Conservation (phyloP, 2,113 vertebrate species). For the Solea senegalensis region DNA sequence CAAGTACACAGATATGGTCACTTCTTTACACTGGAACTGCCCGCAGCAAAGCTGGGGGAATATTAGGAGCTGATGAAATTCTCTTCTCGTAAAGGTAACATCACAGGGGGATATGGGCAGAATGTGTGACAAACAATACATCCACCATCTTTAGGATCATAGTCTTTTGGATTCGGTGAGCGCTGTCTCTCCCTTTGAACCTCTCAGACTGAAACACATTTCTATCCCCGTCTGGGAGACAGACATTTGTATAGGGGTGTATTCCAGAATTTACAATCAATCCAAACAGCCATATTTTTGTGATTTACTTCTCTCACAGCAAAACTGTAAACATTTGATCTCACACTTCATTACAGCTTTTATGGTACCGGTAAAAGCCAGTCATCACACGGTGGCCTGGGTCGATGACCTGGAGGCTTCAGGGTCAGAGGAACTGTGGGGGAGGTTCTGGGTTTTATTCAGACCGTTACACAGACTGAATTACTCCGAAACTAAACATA, state of each 20-base stretch:
- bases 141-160: too few relatives aligned
- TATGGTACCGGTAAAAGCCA: neutral
- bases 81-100: too few relatives aligned
- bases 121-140: too few relatives aligned
- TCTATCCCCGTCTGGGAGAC: neutral
- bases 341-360: neutral
- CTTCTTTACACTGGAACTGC: too few relatives aligned
- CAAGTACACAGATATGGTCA: too few relatives aligned
- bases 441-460: neutral
- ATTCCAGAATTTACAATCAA: neutral
- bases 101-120: too few relatives aligned
- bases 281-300: neutral
- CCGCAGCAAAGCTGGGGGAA: too few relatives aligned
- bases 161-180: too few relatives aligned
- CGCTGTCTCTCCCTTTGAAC: too few relatives aligned
- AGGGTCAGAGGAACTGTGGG: neutral
- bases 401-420: neutral
- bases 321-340: conserved; percentile 19
- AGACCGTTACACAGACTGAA: neutral
- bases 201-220: neutral
- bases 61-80: too few relatives aligned
- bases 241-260: neutral
- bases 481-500: neutral
- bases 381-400: neutral
- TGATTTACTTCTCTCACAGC: conserved; percentile 8